Evolutionary conservation across 2,888 invertebrate genomes (phyloP).

Genomic region (Caenorhabditis wallacei): DNA sequence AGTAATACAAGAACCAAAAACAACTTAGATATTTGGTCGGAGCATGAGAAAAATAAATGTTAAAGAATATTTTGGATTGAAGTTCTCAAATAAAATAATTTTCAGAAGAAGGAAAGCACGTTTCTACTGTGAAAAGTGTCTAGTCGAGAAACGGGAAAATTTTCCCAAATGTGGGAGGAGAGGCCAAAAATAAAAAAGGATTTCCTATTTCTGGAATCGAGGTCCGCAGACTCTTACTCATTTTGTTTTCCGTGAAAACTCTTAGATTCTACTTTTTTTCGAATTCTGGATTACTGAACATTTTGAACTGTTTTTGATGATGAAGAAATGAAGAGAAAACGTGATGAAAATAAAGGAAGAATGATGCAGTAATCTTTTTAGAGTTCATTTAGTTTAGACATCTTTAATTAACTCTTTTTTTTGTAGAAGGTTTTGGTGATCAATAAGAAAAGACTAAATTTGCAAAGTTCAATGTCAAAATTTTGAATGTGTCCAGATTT

Average conservation of each 20-base stretch:
- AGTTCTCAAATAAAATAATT: neutral
- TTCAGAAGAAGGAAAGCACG: neutral
- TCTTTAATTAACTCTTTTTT: too few relatives aligned
- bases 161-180: neutral
- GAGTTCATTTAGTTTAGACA: too few relatives aligned
- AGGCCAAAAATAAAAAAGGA: neutral
- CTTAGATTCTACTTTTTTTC: too few relatives aligned
- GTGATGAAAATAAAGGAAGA: too few relatives aligned
- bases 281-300: too few relatives aligned
- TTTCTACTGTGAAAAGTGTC: slow-evolving; percentile 1
- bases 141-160: slow-evolving; percentile 2
- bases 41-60: slow-evolving; percentile 25
- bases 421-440: too few relatives aligned
- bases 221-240: neutral
- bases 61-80: neutral
- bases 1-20: slow-evolving; percentile 38
- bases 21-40: slow-evolving; percentile 46
- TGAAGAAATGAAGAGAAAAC: too few relatives aligned
- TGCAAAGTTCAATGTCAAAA: too few relatives aligned
- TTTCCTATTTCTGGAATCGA: slow-evolving; percentile 10
- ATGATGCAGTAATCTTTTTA: too few relatives aligned
- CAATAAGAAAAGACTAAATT: too few relatives aligned
- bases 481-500: too few relatives aligned
- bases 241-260: slow-evolving; percentile 3
- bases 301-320: neutral